A percentile compares a stretch with the other conserved stretches of the same genome.
Conservation (phyloP, 2,888 invertebrate genomes). For the Mythimna albipuncta region DNA sequence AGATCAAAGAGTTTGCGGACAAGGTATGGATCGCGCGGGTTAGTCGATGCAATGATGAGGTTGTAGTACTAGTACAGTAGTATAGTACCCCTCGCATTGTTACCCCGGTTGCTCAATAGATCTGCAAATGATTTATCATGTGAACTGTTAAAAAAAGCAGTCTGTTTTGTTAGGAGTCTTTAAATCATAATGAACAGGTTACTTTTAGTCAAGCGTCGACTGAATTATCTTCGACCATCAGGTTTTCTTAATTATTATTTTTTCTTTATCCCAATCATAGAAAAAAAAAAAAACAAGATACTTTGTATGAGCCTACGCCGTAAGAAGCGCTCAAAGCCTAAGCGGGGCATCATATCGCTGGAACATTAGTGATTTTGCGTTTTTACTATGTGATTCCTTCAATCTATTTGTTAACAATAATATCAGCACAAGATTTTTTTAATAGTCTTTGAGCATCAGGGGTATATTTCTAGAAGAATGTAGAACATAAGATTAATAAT, state of each 20-base stretch:
- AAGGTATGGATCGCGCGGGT: slow-evolving; percentile 87
- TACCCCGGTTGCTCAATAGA: not conserved
- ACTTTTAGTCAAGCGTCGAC: too few species aligned
- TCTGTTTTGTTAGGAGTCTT: too few species aligned
- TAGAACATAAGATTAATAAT: not conserved
- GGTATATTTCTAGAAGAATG: not conserved
- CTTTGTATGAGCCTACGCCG: too few species aligned
- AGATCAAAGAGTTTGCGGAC: slow-evolving; percentile 98
- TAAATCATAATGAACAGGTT: too few species aligned
- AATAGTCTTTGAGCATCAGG: not conserved
- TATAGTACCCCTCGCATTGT: slow-evolving; percentile 48
- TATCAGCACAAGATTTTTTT: not conserved
- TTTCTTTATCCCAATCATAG: too few species aligned
- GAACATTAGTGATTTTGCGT: too few species aligned
- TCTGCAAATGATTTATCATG: not conserved
- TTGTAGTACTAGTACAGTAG: slow-evolving; percentile 39
- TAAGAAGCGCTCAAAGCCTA: too few species aligned
- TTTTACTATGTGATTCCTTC: too few species aligned
- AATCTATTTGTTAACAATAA: not conserved
- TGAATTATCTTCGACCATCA: too few species aligned
- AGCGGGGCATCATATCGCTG: too few species aligned
- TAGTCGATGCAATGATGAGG: slow-evolving; percentile 49
- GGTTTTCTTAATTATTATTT: too few species aligned
- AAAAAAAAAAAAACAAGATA: too few species aligned
- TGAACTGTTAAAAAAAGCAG: not conserved